Percentiles rank a stretch among this genome's conserved stretches.
Evolutionary conservation across 2,888 invertebrate species (phyloP).

Genomic region (Agrilus cyanescens): DNA sequence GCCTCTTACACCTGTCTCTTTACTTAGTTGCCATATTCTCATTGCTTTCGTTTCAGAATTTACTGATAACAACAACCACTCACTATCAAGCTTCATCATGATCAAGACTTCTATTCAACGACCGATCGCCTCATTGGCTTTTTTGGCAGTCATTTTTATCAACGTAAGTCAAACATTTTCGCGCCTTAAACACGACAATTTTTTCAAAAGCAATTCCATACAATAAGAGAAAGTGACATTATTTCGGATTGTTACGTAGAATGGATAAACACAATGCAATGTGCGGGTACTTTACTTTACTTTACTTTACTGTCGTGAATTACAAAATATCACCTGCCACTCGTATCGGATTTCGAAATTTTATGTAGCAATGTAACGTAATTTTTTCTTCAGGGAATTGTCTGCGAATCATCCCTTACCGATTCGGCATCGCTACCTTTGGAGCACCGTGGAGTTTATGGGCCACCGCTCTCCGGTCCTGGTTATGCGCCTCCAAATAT

Average conservation of each 20-base stretch:
- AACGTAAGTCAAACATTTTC: too few species aligned
- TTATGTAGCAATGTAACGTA: constrained; percentile 3
- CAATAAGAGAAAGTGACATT: not conserved
- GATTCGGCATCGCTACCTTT: constrained; percentile 72
- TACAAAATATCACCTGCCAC: too few species aligned
- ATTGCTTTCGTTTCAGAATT: too few species aligned
- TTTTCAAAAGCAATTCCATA: too few species aligned
- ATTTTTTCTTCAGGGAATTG: constrained; percentile 52
- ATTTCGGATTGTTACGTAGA: not conserved
- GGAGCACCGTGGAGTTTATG: constrained; percentile 69
- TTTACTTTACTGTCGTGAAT: not conserved
- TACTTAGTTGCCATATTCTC: too few species aligned
- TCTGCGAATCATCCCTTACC: constrained; percentile 63
- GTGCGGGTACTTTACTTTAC: not conserved
- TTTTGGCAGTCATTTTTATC: too few species aligned
- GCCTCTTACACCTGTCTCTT: too few species aligned
- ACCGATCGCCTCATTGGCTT: too few species aligned
- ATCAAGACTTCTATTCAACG: too few species aligned
- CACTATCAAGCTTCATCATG: too few species aligned
- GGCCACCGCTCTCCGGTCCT: constrained; percentile 46
- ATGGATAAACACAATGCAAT: constrained; percentile 1
- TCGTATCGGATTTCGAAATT: not conserved
- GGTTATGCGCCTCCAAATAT: constrained; percentile 30
- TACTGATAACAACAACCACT: too few species aligned
- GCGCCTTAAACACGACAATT: too few species aligned